phyloP scores from a whole-genome alignment of 2,797 vertebrate genomes.

The Galago senegalensis region DNA sequence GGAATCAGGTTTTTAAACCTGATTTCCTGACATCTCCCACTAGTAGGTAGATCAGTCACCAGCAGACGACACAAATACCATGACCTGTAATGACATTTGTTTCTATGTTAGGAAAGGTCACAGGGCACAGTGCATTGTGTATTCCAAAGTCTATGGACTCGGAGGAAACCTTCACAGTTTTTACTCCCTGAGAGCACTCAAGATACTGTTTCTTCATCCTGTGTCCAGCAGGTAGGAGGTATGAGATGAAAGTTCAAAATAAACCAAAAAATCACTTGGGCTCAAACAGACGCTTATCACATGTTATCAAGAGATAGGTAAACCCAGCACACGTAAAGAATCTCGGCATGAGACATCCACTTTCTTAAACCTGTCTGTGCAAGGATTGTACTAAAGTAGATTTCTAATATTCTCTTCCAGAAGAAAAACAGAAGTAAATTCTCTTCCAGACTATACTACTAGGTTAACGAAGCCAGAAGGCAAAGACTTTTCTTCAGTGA shows the following conservation, averaged over 20 bases:
- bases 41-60: not conserved
- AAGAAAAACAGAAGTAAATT: slow-evolving; percentile 7
- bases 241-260: not conserved
- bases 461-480: not conserved
- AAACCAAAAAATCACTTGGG: not conserved
- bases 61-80: not conserved
- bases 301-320: not conserved
- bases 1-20: not conserved
- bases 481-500: not conserved
- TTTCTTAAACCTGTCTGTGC: not conserved
- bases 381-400: not conserved
- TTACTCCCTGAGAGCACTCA: not conserved
- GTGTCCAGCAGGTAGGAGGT: not conserved
- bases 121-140: not conserved
- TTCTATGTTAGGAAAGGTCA: slow-evolving; percentile 11
- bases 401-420: slow-evolving; percentile 4
- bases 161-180: not conserved
- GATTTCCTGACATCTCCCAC: not conserved
- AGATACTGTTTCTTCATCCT: not conserved
- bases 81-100: not conserved
- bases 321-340: not conserved
- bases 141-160: not conserved
- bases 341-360: not conserved
- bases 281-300: not conserved
- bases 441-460: not conserved